Conservation (phyloP, 1,140 invertebrate genomes). For the Hydropsyche tenuis region DNA sequence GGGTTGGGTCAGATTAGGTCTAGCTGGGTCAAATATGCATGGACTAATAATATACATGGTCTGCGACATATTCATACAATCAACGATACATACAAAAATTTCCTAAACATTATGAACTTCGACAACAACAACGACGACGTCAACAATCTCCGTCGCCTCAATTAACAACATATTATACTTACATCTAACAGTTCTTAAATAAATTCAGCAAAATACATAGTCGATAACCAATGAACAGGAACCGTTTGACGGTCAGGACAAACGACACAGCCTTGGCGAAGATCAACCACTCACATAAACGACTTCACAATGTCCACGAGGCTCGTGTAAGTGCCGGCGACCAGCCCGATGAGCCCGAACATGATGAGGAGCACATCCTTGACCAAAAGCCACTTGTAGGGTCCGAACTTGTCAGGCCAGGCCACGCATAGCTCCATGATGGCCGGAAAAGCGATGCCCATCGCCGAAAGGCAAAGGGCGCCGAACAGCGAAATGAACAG, state of each 20-base stretch:
- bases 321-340: constrained; percentile 75
- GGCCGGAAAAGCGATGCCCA: constrained; percentile 88
- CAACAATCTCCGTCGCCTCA: too few relatives aligned
- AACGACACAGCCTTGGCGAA: neutral
- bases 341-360: constrained; percentile 71
- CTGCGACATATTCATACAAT: too few relatives aligned
- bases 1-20: too few relatives aligned
- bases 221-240: neutral
- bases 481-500: constrained; percentile 91
- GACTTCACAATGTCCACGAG: constrained; percentile 66
- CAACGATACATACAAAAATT: too few relatives aligned
- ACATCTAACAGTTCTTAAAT: too few relatives aligned
- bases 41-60: too few relatives aligned
- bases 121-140: too few relatives aligned
- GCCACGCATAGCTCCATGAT: constrained; percentile 75
- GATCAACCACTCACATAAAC: constrained; percentile 46
- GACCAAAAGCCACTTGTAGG: constrained; percentile 57
- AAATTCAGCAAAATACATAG: too few relatives aligned
- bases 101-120: too few relatives aligned
- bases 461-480: constrained; percentile 80
- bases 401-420: constrained; percentile 63
- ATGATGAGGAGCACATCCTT: constrained; percentile 69
- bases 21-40: too few relatives aligned
- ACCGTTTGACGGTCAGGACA: neutral
- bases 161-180: too few relatives aligned